Evolutionary conservation across 2,888 invertebrate genomes (phyloP).

Genomic region (Xestoiulus laeticollis): DNA sequence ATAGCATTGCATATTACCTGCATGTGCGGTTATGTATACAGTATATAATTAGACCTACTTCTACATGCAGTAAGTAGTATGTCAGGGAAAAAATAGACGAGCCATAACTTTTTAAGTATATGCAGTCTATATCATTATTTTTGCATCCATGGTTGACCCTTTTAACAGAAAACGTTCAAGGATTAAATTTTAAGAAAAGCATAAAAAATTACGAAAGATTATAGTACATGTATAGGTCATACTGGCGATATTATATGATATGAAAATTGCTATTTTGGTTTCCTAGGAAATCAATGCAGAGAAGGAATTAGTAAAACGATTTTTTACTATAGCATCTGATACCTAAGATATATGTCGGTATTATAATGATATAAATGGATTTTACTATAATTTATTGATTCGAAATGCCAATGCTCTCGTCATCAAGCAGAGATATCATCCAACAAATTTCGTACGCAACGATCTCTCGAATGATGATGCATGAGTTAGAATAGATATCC

Average conservation of each 20-base stretch:
- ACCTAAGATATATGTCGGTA: background rate
- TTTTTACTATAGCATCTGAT: background rate
- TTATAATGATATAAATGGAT: background rate
- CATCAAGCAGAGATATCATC: background rate
- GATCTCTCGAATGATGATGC: background rate
- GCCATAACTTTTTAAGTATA: background rate
- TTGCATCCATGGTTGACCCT: conserved; percentile 7
- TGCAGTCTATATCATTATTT: background rate
- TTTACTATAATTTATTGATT: background rate
- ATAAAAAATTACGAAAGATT: background rate
- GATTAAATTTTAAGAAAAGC: background rate
- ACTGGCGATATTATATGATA: too few species aligned
- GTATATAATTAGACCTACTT: conserved; percentile 13
- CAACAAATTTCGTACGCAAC: background rate
- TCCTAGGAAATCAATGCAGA: too few species aligned
- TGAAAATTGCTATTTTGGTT: too few species aligned
- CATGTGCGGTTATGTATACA: background rate
- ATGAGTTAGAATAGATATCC: background rate
- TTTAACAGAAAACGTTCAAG: background rate
- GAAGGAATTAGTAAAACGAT: background rate
- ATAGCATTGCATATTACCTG: background rate
- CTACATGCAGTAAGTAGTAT: too few species aligned
- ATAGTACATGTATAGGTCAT: background rate
- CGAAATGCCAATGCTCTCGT: background rate
- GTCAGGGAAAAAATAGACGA: background rate